Conservation (phyloP, 2,797 vertebrate genomes). For the Botia kubotai region DNA sequence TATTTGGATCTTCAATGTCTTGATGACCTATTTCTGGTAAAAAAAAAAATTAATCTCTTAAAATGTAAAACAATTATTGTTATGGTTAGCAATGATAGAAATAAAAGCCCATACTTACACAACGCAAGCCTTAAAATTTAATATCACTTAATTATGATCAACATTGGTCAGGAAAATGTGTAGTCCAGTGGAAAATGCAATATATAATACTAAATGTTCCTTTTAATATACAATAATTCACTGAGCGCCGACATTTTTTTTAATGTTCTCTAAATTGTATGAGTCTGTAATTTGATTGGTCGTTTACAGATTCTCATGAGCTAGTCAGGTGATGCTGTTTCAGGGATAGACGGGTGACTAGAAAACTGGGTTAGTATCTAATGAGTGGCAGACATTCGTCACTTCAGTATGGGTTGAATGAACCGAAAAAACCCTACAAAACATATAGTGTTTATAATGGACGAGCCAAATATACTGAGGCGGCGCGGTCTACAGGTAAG, state of each 20-base stretch:
- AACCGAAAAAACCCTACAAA: conserved; percentile 23
- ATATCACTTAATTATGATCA: neutral
- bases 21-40: too few relatives aligned
- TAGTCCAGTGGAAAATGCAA: neutral
- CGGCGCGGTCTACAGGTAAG: conserved; percentile 80
- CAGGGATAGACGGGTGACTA: conserved; percentile 11
- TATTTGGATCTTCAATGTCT: too few relatives aligned
- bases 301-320: conserved; percentile 19
- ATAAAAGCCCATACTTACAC: neutral
- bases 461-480: conserved; percentile 79
- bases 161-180: too few relatives aligned
- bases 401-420: conserved; percentile 62
- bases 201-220: neutral
- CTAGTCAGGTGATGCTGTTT: conserved; percentile 32
- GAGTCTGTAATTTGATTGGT: conserved; percentile 32
- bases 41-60: too few relatives aligned
- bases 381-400: neutral
- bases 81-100: neutral
- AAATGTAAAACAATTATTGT: neutral
- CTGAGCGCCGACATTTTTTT: neutral
- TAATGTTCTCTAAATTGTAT: neutral
- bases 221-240: neutral
- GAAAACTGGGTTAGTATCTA: neutral
- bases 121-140: neutral
- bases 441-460: conserved; percentile 66